Evolutionary conservation across 2,888 invertebrate genomes (phyloP).

Genomic region (Amphipoea lucens): DNA sequence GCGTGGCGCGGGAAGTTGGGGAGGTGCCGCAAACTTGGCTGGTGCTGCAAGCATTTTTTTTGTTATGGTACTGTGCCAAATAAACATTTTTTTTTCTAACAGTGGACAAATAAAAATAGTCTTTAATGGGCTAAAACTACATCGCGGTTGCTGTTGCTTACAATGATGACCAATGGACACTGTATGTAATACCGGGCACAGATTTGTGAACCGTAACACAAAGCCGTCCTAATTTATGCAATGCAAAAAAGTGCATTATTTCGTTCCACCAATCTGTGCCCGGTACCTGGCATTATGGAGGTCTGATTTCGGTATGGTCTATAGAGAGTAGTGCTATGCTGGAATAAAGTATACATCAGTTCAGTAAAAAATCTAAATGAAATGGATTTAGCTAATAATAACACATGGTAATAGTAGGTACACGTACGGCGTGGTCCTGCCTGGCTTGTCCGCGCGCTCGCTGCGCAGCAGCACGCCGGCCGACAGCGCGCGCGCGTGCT

Average conservation of each 20-base stretch:
- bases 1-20: constrained; percentile 60
- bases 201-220: neutral
- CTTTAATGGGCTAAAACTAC: neutral
- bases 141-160: neutral
- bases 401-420: neutral
- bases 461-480: constrained; percentile 71
- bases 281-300: neutral
- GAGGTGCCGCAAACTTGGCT: constrained; percentile 54
- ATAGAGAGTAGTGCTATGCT: neutral
- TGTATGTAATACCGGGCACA: neutral
- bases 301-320: neutral
- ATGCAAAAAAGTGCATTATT: neutral
- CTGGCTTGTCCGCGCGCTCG: constrained; percentile 9
- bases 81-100: neutral
- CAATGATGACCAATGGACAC: neutral
- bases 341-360: neutral
- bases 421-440: constrained; percentile 54
- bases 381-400: neutral
- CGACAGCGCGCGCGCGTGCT: constrained; percentile 74
- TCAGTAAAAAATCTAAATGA: neutral
- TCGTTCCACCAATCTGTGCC: neutral
- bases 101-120: neutral
- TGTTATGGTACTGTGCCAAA: neutral
- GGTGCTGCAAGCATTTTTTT: neutral
- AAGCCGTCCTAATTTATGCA: neutral